Evolutionary conservation across 2,888 invertebrate species (phyloP).

Genomic region (Fabriciana adippe): DNA sequence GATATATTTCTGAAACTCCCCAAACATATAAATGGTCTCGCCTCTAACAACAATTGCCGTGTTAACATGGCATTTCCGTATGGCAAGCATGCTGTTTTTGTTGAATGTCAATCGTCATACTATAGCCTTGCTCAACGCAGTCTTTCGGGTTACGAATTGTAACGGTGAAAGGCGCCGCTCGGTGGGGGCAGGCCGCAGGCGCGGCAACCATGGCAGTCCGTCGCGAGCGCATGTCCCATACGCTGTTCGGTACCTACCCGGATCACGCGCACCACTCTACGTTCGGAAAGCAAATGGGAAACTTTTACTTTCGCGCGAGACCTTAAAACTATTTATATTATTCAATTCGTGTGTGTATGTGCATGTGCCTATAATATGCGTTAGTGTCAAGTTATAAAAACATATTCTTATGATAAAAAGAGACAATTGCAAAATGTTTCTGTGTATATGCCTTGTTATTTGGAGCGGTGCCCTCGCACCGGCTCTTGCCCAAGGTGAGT

Average conservation of each 20-base stretch:
- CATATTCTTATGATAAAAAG: slow-evolving; percentile 45
- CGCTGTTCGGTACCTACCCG: slow-evolving; percentile 41
- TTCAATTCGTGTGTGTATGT: slow-evolving; percentile 42
- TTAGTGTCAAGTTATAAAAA: slow-evolving; percentile 55
- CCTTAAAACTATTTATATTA: slow-evolving; percentile 45
- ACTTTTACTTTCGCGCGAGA: slow-evolving; percentile 67
- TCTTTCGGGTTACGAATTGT: slow-evolving; percentile 70
- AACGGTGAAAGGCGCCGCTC: slow-evolving; percentile 67
- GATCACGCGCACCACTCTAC: slow-evolving; percentile 36
- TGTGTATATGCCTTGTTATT: slow-evolving; percentile 68
- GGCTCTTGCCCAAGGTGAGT: slow-evolving; percentile 75
- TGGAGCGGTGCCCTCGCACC: slow-evolving; percentile 72
- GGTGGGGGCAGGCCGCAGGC: slow-evolving; percentile 59
- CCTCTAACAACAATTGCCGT: slow-evolving; percentile 24
- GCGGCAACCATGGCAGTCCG: slow-evolving; percentile 57
- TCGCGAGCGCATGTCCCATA: slow-evolving; percentile 48
- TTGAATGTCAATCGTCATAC: slow-evolving; percentile 77
- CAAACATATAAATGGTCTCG: neutral
- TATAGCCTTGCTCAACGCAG: slow-evolving; percentile 75
- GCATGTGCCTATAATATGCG: slow-evolving; percentile 54
- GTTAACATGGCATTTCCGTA: slow-evolving; percentile 64
- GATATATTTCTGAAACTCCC: neutral
- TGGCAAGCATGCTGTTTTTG: slow-evolving; percentile 66
- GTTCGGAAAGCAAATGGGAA: slow-evolving; percentile 48
- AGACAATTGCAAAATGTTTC: slow-evolving; percentile 69